Conservation (phyloP, 2,113 vertebrate genomes). For the Rafetus swinhoei region DNA sequence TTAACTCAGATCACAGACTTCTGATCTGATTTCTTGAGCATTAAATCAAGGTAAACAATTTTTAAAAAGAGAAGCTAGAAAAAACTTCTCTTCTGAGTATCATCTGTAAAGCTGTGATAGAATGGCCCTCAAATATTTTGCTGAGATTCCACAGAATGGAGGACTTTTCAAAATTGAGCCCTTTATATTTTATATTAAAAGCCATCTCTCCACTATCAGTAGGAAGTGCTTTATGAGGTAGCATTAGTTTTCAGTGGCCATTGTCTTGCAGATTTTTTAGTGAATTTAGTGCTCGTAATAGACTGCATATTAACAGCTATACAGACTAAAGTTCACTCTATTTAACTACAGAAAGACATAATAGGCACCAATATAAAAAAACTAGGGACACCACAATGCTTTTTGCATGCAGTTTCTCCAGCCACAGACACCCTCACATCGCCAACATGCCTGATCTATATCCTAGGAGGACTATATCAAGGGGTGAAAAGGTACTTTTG, state of each 20-base stretch:
- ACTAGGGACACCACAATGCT: background rate
- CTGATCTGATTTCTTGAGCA: background rate
- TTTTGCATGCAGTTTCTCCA: background rate
- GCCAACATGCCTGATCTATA: constrained; percentile 2
- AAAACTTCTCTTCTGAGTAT: background rate
- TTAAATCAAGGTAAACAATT: background rate
- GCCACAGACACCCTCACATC: background rate
- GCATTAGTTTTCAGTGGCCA: background rate
- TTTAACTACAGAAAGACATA: background rate
- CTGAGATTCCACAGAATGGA: background rate
- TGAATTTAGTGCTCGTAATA: background rate
- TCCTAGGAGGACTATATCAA: background rate
- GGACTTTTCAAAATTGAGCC: background rate
- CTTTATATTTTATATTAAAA: background rate
- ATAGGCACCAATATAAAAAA: background rate
- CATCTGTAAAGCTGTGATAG: background rate
- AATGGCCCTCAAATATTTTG: background rate
- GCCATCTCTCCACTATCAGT: background rate
- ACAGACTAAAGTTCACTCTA: background rate
- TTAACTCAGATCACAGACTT: background rate
- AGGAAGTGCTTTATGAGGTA: background rate
- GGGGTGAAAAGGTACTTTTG: background rate
- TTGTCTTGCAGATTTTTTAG: background rate
- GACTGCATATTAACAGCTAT: background rate
- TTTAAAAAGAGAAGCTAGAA: background rate